Evolutionary conservation across 2,113 vertebrate species (phyloP), one percentile per base, ranked within the genome.

Genomic region (Numida meleagris): DNA sequence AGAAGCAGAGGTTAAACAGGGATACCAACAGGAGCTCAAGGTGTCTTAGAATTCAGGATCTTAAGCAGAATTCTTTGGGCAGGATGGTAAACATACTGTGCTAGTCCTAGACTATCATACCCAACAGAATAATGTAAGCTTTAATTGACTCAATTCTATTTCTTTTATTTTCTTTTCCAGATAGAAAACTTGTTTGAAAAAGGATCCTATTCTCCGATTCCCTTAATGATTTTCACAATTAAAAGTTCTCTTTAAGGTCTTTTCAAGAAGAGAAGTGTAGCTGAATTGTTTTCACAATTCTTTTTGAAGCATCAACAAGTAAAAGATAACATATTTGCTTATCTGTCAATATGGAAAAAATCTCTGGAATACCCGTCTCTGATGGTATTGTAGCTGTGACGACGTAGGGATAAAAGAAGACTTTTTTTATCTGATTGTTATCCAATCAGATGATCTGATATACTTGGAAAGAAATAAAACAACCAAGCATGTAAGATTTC

Each of bases 1-100:
- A 82, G 50, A 38, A 73, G 59, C 51, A 57, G 55, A 94, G 75
- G 88, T 96, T 57, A 88, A 94, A 81, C 10, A 29, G 68, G 94
- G 68, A 91, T 71, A 91, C 46, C 18, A 62, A 74, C 0, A 79
- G 68, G 25, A 95, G 91, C 93, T 87, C 42, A 63, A 86, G 46
- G 1, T 70, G 43, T 67, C 9, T 73, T 81, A 91, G 80, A 63
- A 77, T 71, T 72, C 63, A 77, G 33, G 24, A 81, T 75, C 82
- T 90, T 48, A 36, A 82, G 34, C 68, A 75, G 61, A 91, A 75
- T 61, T 91, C 50, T 75, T 89, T 40, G n/a, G 27, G 51, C 31
- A 79, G 72, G 70, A 58, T 34, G 17, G 59, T 20, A 84, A 89
- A 82, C 17, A 86, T 61, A 61, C 25, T 75, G 7, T 18, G 27